These are phyloP conservation scores for Drosophila lacicola DNA, from an alignment of 2,888 invertebrate species.

Conservation along the genomic window DNA sequence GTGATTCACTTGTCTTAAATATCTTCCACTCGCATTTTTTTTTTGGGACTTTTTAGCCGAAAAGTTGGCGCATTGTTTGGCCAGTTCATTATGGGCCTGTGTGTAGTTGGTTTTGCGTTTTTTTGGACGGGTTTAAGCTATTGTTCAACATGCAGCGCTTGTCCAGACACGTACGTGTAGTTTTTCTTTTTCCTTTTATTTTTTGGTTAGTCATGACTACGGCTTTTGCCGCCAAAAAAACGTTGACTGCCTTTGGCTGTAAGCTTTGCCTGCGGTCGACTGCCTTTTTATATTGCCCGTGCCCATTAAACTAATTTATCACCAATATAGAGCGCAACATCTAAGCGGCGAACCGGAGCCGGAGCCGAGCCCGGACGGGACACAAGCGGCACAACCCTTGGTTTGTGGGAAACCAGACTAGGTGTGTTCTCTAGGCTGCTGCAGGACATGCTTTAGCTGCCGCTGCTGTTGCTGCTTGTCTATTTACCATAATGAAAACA, in stretches of 20 bases:
- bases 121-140: constrained; percentile 33
- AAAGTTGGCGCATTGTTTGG: constrained; percentile 68
- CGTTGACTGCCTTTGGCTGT: constrained; percentile 51
- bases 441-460: constrained; percentile 28
- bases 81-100: constrained; percentile 68
- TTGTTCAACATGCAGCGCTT: constrained; percentile 50
- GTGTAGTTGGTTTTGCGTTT: constrained; percentile 40
- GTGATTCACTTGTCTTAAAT: constrained; percentile 59
- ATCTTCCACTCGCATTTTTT: constrained; percentile 1
- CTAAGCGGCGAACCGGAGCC: constrained; percentile 15
- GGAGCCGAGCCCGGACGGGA: constrained; percentile 25
- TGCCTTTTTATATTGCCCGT: constrained; percentile 44
- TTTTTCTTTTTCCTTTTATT: neutral
- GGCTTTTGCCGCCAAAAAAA: constrained; percentile 71
- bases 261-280: constrained; percentile 64
- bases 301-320: constrained; percentile 80
- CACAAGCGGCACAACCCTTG: constrained; percentile 55
- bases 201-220: constrained; percentile 27
- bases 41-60: constrained; percentile 43
- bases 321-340: constrained; percentile 77
- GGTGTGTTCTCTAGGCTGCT: constrained; percentile 7
- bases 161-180: constrained; percentile 56
- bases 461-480: constrained; percentile 61
- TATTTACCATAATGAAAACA: constrained; percentile 80
- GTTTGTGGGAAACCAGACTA: constrained; percentile 60